Evolutionary conservation across 2,797 vertebrate genomes (phyloP), one percentile per base, ranked within the genome.

Genomic region (Dermochelys coriacea): DNA sequence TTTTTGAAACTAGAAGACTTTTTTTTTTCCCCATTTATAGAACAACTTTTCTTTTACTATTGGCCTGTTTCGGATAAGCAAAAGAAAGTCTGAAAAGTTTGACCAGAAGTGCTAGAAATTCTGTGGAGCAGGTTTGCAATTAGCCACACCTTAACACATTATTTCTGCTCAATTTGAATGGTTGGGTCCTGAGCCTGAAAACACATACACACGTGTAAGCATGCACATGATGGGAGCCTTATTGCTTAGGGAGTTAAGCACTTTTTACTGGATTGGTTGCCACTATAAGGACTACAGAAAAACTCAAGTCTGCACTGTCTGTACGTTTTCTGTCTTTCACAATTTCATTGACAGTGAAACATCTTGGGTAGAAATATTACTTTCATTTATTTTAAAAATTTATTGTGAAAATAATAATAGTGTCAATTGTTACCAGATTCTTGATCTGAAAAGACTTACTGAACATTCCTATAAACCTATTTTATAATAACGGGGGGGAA

Each of bases 121-220:
- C 74, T 79, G 84, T 84, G 81, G 77, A 79, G 88, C 93, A 84
- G 54, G 15, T 41, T 88, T 94, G 57, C 29, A 68, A 68, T 34
- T 37, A 68, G 34, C 61, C 34, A 68, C 34, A 71, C 9, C 87
- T 5, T 27, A 68, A 47, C 34, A 6, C 75, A 80, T 45, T 85
- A 86, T 94, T 91, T 82, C 84, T 91, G 57, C 84, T 55, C 84
- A 59, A 86, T 89, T 89, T 93, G 81, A 77, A 55, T 59, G 84
- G 88, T 52, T 84, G 0, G 5, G 54, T 91, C 27, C 12, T 4
- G 1, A 85, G 89, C 80, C 87, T 79, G 74, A 90, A 96, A 95
- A 75, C 74, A 95, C 2, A 54, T 82, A 86, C 71, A 92, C 45
- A 71, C 50, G 91, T n/a, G n/a, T 68, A 68, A 68, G n/a, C 64